These are phyloP conservation scores for Lasioglossum zephyrum DNA, from an alignment of 2,888 invertebrate species.

Conservation along the genomic window DNA sequence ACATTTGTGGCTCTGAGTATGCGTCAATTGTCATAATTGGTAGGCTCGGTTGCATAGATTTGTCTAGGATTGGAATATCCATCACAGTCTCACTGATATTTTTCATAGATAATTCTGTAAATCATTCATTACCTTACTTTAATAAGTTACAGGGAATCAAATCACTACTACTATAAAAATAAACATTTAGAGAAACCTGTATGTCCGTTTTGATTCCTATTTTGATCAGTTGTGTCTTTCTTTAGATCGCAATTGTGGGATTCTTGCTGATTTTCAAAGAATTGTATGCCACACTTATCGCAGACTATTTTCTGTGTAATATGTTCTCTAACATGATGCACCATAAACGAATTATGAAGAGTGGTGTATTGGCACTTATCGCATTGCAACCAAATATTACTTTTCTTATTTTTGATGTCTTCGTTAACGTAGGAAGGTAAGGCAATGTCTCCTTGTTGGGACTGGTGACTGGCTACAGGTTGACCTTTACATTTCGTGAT, in stretches of 20 bases:
- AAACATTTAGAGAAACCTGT: conserved; percentile 29
- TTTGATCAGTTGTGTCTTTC: conserved; percentile 10
- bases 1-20: conserved; percentile 44
- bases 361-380: conserved; percentile 83
- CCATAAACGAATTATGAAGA: conserved; percentile 77
- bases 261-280: conserved; percentile 47
- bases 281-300: conserved; percentile 67
- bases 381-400: conserved; percentile 79
- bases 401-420: conserved; percentile 46
- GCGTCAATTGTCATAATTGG: conserved; percentile 49
- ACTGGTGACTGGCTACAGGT: conserved; percentile 42
- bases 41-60: conserved; percentile 31
- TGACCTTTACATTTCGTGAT: conserved; percentile 67
- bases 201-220: conserved; percentile 36
- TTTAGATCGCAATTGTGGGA: conserved; percentile 52
- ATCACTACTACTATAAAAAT: neutral
- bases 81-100: conserved; percentile 22
- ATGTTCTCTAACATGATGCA: conserved; percentile 78
- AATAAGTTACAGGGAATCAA: neutral
- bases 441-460: conserved; percentile 65
- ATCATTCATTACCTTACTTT: conserved; percentile 17
- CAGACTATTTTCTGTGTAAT: conserved; percentile 69
- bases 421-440: conserved; percentile 21
- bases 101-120: conserved; percentile 48
- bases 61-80: conserved; percentile 37